Percentiles rank a stretch among this genome's conserved stretches.
Evolutionary conservation across 2,888 invertebrate genomes (phyloP).

Genomic region (Macrosiphum euphorbiae): DNA sequence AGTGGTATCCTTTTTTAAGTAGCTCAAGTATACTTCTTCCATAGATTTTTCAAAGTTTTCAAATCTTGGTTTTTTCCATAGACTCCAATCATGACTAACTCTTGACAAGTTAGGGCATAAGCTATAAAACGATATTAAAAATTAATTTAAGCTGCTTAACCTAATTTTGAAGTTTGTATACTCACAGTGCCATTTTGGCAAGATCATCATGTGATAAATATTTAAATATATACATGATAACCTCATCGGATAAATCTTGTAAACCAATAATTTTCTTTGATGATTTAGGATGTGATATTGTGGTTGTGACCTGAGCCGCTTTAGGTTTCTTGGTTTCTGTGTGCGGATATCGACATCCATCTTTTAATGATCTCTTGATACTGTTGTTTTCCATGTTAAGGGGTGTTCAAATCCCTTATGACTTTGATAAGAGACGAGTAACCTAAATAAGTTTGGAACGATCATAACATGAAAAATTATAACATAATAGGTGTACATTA

Average conservation of each 20-base stretch:
- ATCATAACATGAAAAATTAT: background rate
- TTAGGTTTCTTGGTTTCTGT: constrained; percentile 3
- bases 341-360: background rate
- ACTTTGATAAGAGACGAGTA: background rate
- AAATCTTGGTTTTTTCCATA: constrained; percentile 46
- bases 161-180: background rate
- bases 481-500: background rate
- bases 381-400: background rate
- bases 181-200: constrained; percentile 50
- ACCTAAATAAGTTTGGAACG: background rate
- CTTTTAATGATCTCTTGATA: constrained; percentile 12
- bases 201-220: constrained; percentile 46
- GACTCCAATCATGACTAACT: constrained; percentile 53
- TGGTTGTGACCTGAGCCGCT: background rate
- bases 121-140: background rate
- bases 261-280: background rate
- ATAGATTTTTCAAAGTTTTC: constrained; percentile 32
- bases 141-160: background rate
- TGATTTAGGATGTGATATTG: background rate
- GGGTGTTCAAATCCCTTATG: background rate
- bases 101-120: constrained; percentile 19
- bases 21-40: constrained; percentile 44
- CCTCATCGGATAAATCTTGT: constrained; percentile 33
- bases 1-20: constrained; percentile 30
- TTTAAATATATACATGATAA: constrained; percentile 52